Conservation (phyloP, 2,113 vertebrate species). For the Anser brachyrhynchus region DNA sequence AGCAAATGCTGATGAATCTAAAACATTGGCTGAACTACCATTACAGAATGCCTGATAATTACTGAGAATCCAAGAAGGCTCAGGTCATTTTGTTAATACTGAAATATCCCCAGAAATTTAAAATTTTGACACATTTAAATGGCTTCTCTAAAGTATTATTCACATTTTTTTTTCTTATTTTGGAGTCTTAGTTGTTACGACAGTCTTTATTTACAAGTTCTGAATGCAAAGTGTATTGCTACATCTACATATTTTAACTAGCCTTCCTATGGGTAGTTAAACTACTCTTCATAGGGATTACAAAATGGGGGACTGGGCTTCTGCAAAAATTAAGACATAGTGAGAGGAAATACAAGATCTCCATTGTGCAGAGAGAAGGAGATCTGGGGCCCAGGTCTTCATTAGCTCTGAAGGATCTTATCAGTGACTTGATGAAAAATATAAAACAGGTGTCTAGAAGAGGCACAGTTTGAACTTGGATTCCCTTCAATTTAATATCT, state of each 20-base stretch:
- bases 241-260: neutral
- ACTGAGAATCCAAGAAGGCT: neutral
- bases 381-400: neutral
- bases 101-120: neutral
- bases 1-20: neutral
- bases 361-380: neutral
- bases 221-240: neutral
- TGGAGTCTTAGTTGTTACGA: neutral
- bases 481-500: neutral
- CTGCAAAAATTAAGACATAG: accelerated
- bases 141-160: neutral
- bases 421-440: neutral
- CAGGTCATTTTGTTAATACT: neutral
- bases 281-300: neutral
- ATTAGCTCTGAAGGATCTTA: neutral
- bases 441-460: neutral
- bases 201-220: neutral
- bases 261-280: neutral
- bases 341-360: neutral
- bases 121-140: neutral
- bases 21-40: neutral
- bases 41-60: neutral
- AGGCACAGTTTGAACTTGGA: neutral
- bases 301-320: accelerated
- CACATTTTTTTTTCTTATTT: neutral